Evolutionary conservation across 2,797 vertebrate genomes (phyloP).

Genomic region (Stomatorhinus walkeri): DNA sequence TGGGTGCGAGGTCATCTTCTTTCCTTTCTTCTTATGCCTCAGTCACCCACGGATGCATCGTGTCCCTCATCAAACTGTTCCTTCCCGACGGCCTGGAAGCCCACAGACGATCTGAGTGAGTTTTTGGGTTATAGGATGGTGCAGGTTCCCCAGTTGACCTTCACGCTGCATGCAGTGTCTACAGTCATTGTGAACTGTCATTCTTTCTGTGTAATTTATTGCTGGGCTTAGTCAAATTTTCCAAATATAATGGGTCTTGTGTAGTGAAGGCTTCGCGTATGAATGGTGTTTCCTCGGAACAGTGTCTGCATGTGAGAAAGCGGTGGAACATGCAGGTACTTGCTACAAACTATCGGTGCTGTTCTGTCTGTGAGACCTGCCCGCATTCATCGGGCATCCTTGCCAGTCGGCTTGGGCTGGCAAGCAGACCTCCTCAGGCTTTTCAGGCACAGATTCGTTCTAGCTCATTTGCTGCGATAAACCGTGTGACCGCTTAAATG

Average conservation of each 20-base stretch:
- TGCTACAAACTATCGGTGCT: not conserved
- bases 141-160: not conserved
- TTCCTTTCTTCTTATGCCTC: slow-evolving; percentile 46
- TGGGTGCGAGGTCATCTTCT: not conserved
- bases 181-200: not conserved
- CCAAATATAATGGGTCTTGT: not conserved
- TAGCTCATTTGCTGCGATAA: not conserved
- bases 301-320: not conserved
- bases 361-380: not conserved
- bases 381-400: not conserved
- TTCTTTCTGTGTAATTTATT: not conserved
- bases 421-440: not conserved
- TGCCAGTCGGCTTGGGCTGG: not conserved
- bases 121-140: slow-evolving; percentile 17
- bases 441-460: not conserved
- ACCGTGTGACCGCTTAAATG: not conserved
- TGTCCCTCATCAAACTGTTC: slow-evolving; percentile 96
- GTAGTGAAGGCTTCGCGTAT: not conserved
- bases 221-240: not conserved
- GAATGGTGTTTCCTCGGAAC: not conserved
- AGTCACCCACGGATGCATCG: slow-evolving; percentile 99
- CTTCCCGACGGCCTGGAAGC: slow-evolving; percentile 98
- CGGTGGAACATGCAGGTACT: not conserved
- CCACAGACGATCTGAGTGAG: slow-evolving; percentile 90
- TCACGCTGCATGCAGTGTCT: not conserved